Evolutionary conservation across 1,140 invertebrate genomes (phyloP).

Genomic region (Bombus breviceps): DNA sequence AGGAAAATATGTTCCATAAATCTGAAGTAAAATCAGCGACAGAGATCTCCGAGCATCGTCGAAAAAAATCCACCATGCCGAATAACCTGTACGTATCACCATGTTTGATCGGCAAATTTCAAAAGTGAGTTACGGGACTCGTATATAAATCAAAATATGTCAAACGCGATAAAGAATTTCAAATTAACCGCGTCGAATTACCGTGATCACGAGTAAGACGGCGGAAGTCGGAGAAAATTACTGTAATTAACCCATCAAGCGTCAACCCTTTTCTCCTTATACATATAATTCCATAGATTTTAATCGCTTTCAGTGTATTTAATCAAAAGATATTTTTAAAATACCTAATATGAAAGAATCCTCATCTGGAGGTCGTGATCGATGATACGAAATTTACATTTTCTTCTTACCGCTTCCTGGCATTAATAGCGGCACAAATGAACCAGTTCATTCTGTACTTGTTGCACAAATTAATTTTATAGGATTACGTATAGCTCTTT

Average conservation of each 20-base stretch:
- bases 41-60: neutral
- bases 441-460: neutral
- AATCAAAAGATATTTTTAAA: neutral
- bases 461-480: too few species aligned
- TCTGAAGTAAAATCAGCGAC: slow-evolving; percentile 12
- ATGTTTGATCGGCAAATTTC: neutral
- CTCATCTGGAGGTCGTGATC: neutral
- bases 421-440: neutral
- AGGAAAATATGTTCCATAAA: slow-evolving; percentile 12
- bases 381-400: neutral
- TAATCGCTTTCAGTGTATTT: too few species aligned
- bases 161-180: neutral
- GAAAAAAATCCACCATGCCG: neutral
- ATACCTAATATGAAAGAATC: neutral
- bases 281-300: neutral
- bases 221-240: slow-evolving; percentile 1
- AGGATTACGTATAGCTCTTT: neutral
- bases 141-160: neutral
- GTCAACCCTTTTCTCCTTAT: neutral
- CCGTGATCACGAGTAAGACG: neutral
- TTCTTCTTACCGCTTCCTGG: neutral
- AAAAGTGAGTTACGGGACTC: slow-evolving; percentile 16
- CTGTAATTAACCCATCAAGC: neutral
- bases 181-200: neutral
- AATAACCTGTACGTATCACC: slow-evolving; percentile 36